These are phyloP conservation scores for Diorhabda sublineata DNA, from an alignment of 1,140 invertebrate genomes.

Conservation along the genomic window DNA sequence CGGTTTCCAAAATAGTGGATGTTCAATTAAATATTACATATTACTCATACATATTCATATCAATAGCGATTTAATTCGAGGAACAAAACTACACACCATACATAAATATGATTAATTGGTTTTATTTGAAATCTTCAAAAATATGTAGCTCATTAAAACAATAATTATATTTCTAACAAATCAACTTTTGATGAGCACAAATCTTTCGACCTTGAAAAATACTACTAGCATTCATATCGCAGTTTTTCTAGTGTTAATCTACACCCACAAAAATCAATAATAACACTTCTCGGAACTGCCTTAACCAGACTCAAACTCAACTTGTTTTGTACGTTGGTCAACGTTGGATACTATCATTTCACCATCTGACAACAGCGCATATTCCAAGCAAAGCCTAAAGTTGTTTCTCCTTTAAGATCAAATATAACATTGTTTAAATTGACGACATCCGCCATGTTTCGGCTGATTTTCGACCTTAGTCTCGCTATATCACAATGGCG, in stretches of 20 bases:
- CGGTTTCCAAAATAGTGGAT: too few species aligned
- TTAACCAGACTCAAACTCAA: background rate
- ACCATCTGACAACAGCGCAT: slow-evolving; percentile 21
- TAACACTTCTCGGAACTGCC: background rate
- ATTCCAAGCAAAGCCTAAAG: slow-evolving; percentile 25
- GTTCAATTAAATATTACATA: too few species aligned
- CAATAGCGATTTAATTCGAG: too few species aligned
- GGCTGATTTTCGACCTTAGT: slow-evolving; percentile 22
- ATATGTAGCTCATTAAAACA: too few species aligned
- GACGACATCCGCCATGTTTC: slow-evolving; percentile 25
- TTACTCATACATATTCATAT: too few species aligned
- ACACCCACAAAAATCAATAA: background rate
- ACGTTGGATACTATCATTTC: background rate
- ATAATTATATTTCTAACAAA: too few species aligned
- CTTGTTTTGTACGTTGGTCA: background rate
- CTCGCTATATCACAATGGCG: background rate
- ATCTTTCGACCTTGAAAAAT: background rate
- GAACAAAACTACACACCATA: too few species aligned
- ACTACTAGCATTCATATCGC: background rate
- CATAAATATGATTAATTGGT: too few species aligned
- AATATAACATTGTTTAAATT: slow-evolving; percentile 32
- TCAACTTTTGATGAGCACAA: too few species aligned
- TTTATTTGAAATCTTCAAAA: too few species aligned
- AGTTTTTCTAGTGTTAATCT: background rate
- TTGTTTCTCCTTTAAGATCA: slow-evolving; percentile 31